These are phyloP conservation scores for Beaufortia kweichowensis DNA, from an alignment of 2,113 vertebrate genomes.

Conservation along the genomic window DNA sequence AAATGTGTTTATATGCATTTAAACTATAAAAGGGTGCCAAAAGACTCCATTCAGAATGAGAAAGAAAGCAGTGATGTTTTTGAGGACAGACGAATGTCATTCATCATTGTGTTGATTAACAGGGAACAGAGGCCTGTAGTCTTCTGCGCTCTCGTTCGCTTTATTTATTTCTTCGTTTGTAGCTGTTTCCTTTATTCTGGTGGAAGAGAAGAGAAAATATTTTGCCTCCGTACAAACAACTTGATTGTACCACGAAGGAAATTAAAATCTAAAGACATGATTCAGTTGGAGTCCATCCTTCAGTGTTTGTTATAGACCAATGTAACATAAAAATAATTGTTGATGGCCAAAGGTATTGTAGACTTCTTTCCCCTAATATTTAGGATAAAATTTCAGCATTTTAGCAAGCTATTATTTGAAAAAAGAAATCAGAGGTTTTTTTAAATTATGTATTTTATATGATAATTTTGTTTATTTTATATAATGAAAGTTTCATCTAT, in stretches of 20 bases:
- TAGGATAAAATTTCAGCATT: too few species aligned
- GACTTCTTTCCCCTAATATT: too few species aligned
- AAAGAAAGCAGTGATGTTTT: background rate
- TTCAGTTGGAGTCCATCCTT: background rate
- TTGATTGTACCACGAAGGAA: background rate
- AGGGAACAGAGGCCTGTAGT: slow-evolving; percentile 8
- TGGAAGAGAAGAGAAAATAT: background rate
- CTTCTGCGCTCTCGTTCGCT: background rate
- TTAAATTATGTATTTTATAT: too few species aligned
- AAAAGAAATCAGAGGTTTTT: too few species aligned
- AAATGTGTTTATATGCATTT: background rate
- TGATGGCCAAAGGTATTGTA: too few species aligned
- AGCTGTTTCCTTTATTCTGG: slow-evolving; percentile 5
- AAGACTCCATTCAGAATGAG: background rate
- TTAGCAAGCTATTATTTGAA: too few species aligned
- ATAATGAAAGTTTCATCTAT: too few species aligned
- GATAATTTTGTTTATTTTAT: too few species aligned
- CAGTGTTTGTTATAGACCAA: background rate
- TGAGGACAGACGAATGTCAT: background rate
- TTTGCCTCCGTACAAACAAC: background rate
- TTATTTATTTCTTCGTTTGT: slow-evolving; percentile 26
- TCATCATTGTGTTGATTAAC: slow-evolving; percentile 36
- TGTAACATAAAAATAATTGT: too few species aligned
- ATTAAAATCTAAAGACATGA: background rate
- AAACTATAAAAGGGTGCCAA: background rate